Evolutionary conservation across 2,797 vertebrate genomes (phyloP).

Genomic region (Orestias chungarensis): DNA sequence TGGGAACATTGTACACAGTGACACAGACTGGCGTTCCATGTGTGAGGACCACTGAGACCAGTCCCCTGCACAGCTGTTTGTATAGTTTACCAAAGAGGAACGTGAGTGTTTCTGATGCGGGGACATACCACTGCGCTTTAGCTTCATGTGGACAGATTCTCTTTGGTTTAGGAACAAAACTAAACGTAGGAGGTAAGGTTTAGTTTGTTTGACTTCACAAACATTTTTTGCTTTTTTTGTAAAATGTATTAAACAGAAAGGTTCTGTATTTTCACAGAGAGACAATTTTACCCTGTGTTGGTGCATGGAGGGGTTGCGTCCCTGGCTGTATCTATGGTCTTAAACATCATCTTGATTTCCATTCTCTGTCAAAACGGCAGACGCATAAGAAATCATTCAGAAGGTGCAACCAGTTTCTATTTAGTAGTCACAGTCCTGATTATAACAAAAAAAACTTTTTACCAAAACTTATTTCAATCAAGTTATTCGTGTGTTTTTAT

Average conservation of each 20-base stretch:
- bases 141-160: conserved; percentile 57
- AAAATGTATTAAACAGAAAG: too few species aligned
- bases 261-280: conserved; percentile 15
- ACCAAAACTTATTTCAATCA: too few species aligned
- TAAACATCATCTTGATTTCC: conserved; percentile 29
- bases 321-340: conserved; percentile 28
- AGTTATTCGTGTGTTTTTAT: not conserved
- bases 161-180: conserved; percentile 37
- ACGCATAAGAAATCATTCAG: not conserved
- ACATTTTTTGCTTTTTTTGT: not conserved
- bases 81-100: conserved; percentile 46
- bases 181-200: conserved; percentile 35
- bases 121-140: conserved; percentile 59
- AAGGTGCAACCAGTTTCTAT: conserved; percentile 27
- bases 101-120: conserved; percentile 36
- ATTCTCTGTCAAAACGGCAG: conserved; percentile 21
- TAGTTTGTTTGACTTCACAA: not conserved
- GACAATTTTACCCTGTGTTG: not conserved
- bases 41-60: not conserved
- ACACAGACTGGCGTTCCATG: conserved; percentile 28
- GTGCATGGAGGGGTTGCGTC: conserved; percentile 5
- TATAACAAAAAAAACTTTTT: too few species aligned
- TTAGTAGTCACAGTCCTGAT: not conserved
- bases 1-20: conserved; percentile 43
- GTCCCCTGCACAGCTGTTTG: conserved; percentile 37